Conservation (phyloP, 2,113 vertebrate species). For the Nettapus auritus region DNA sequence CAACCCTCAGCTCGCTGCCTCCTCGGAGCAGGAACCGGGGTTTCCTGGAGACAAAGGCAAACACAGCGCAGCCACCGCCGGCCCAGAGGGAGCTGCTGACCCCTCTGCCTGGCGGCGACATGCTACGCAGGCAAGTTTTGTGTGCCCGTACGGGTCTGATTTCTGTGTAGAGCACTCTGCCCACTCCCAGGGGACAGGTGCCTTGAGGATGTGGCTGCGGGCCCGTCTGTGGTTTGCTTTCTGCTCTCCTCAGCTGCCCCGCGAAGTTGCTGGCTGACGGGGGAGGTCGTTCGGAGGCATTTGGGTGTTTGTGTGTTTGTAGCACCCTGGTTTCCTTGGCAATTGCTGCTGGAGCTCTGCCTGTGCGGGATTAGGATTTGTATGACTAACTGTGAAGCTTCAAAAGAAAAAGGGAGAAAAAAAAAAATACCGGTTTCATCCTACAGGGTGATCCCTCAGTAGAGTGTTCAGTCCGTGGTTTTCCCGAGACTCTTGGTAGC, state of each 20-base stretch:
- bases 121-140: constrained; percentile 65
- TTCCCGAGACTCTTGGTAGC: neutral
- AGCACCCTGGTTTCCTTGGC: neutral
- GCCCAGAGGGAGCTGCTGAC: neutral
- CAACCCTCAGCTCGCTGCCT: neutral
- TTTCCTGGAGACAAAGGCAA: constrained; percentile 76
- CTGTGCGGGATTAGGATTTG: neutral
- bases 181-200: no score
- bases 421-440: neutral
- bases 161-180: neutral
- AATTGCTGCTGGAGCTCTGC: neutral
- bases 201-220: neutral
- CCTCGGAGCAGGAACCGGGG: constrained; percentile 39
- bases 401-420: neutral
- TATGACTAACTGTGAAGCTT: neutral
- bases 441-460: neutral
- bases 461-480: neutral
- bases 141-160: neutral
- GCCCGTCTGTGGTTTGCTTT: neutral
- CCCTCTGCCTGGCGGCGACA: constrained; percentile 19
- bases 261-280: neutral
- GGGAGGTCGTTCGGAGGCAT: accelerated
- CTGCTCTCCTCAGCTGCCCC: neutral
- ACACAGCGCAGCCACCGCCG: constrained; percentile 36
- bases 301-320: neutral